Evolutionary conservation across 2,113 vertebrate species (phyloP).

Genomic region (Pontoporia blainvillei): DNA sequence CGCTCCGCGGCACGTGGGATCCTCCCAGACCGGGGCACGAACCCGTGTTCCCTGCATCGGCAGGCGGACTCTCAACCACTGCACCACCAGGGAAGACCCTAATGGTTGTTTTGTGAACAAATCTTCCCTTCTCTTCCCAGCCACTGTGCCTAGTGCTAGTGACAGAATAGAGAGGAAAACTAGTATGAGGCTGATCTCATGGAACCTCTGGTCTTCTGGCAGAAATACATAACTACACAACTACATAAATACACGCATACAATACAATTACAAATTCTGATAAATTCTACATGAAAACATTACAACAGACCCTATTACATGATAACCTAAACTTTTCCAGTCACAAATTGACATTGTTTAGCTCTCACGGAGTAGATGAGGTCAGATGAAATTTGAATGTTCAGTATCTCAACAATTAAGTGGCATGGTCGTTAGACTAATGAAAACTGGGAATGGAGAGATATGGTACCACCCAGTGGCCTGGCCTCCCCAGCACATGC

Average conservation of each 20-base stretch:
- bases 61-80: too few relatives aligned
- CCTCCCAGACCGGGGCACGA: too few relatives aligned
- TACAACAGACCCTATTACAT: background rate
- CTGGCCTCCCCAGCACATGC: background rate
- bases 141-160: background rate
- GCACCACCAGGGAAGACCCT: too few relatives aligned
- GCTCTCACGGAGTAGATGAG: background rate
- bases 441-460: background rate
- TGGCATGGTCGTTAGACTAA: background rate
- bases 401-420: background rate
- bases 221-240: background rate
- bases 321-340: background rate
- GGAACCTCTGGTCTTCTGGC: background rate
- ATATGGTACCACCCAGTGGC: rapidly evolving
- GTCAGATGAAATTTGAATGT: background rate
- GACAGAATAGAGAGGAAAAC: background rate
- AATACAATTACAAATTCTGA: background rate
- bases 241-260: background rate
- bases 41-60: too few relatives aligned
- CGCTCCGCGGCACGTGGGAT: too few relatives aligned
- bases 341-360: background rate
- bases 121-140: background rate
- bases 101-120: background rate
- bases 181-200: too few relatives aligned
- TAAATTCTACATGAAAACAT: background rate